Conservation (phyloP, 2,113 vertebrate species). For the Istiophorus platypterus region DNA sequence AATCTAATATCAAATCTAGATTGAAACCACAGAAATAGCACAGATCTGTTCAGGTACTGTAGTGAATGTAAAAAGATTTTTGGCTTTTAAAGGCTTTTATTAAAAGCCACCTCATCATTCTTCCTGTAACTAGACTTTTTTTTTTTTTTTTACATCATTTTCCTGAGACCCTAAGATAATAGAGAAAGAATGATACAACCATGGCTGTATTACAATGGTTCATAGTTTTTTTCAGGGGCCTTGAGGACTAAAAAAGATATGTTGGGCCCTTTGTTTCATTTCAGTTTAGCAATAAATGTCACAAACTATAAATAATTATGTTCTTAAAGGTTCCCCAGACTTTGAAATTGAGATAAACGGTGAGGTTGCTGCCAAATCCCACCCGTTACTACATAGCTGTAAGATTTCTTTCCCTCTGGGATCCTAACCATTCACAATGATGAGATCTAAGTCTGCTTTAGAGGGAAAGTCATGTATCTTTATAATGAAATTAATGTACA, state of each 20-base stretch:
- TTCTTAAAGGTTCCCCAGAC: constrained; percentile 55
- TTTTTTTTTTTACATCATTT: background rate
- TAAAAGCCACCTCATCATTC: constrained; percentile 1
- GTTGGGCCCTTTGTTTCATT: constrained; percentile 46
- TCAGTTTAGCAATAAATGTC: constrained; percentile 53
- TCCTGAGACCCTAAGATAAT: constrained; percentile 2
- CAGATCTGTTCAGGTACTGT: background rate
- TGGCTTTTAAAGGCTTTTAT: background rate
- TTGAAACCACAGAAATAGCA: background rate
- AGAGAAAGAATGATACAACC: constrained; percentile 4
- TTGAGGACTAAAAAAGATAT: constrained; percentile 7
- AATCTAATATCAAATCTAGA: constrained; percentile 2
- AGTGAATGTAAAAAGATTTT: background rate
- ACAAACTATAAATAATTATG: constrained; percentile 57
- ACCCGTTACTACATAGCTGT: constrained; percentile 51
- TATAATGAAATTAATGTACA: constrained; percentile 38
- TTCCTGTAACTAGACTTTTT: background rate
- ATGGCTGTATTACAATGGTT: background rate
- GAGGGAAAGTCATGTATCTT: constrained; percentile 50
- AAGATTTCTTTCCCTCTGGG: constrained; percentile 54
- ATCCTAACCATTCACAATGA: constrained; percentile 38
- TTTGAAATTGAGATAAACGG: constrained; percentile 63
- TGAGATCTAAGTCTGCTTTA: constrained; percentile 52
- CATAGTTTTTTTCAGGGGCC: constrained; percentile 7
- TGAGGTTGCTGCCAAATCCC: constrained; percentile 54